A percentile compares a stretch with the other conserved stretches of the same genome.
Conservation (phyloP, 2,797 vertebrate species). For the Liparis tanakae region DNA sequence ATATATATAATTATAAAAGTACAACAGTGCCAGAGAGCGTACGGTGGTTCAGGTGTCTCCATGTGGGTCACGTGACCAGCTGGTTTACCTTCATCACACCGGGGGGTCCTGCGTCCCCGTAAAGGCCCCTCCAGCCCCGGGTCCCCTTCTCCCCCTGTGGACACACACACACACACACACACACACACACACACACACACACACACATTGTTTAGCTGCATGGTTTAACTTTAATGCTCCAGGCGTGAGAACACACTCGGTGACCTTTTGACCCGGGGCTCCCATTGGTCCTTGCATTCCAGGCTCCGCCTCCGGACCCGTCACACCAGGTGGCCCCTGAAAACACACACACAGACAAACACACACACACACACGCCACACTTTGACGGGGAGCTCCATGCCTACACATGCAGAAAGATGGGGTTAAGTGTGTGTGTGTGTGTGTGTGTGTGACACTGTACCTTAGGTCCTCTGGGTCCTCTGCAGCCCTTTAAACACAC, state of each 20-base stretch:
- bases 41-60: too few relatives aligned
- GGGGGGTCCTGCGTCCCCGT: slow-evolving; percentile 66
- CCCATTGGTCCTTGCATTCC: slow-evolving; percentile 63
- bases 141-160: slow-evolving; percentile 69
- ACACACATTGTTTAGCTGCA: too few relatives aligned
- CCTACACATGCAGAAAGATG: too few relatives aligned
- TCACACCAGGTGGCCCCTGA: slow-evolving; percentile 64
- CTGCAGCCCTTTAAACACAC: slow-evolving; percentile 64
- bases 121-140: slow-evolving; percentile 74
- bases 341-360: neutral
- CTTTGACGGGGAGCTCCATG: too few relatives aligned
- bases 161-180: neutral
- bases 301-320: slow-evolving; percentile 59
- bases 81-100: slow-evolving; percentile 66
- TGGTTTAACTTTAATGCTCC: too few relatives aligned
- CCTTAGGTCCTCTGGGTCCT: slow-evolving; percentile 63
- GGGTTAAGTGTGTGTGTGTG: slow-evolving; percentile 4
- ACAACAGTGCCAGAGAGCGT: too few relatives aligned
- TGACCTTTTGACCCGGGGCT: slow-evolving; percentile 57
- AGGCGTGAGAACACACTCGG: neutral
- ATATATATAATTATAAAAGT: too few relatives aligned
- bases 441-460: slow-evolving; percentile 25
- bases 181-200: too few relatives aligned
- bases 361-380: too few relatives aligned
- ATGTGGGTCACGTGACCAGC: too few relatives aligned